A percentile compares a stretch with the other conserved stretches of the same genome.
Conservation (phyloP, 2,797 vertebrate species). For the Synanceia verrucosa region DNA sequence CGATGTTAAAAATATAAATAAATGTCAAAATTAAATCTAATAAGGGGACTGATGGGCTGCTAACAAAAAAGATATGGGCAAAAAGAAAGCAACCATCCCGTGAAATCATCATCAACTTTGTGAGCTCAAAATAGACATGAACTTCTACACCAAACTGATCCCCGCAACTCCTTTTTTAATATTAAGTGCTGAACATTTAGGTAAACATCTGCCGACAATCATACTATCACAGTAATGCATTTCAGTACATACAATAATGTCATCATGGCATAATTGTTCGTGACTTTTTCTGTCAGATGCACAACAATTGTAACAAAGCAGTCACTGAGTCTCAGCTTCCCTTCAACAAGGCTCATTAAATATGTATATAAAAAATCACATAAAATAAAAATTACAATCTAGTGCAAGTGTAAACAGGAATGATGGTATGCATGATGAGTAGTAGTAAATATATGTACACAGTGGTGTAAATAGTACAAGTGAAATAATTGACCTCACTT, state of each 20-base stretch:
- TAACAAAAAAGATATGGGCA: neutral
- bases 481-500: neutral
- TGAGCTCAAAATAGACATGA: no score
- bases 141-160: no score
- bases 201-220: neutral
- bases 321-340: no score
- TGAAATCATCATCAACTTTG: conserved; percentile 3
- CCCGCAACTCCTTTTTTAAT: neutral
- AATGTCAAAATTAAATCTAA: conserved; percentile 18
- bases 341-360: no score
- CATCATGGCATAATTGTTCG: neutral
- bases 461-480: no score
- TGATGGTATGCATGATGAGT: no score
- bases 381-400: no score
- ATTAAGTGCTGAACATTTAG: neutral
- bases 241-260: neutral
- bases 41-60: neutral
- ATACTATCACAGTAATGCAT: no score
- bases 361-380: no score
- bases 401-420: no score
- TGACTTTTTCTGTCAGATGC: neutral
- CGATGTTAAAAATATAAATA: conserved; percentile 34
- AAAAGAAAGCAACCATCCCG: neutral
- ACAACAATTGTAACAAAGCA: no score
- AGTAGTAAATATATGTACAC: no score